Percentiles rank a stretch among this genome's conserved stretches.
Evolutionary conservation across 2,797 vertebrate genomes (phyloP).

Genomic region (Oreochromis mossambicus): DNA sequence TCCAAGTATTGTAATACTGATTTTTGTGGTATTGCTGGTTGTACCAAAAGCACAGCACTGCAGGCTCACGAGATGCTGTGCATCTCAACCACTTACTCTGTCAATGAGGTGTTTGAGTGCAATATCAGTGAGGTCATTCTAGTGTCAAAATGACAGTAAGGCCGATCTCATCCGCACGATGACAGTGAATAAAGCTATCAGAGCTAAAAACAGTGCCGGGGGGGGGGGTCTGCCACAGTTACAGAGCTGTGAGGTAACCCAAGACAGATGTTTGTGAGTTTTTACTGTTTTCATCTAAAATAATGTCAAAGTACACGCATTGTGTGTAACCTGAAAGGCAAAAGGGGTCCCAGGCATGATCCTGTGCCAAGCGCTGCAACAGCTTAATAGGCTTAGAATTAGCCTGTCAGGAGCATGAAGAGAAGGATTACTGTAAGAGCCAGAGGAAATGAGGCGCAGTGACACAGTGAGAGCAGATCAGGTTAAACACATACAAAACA

Average conservation of each 20-base stretch:
- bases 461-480: constrained; percentile 67
- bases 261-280: not conserved
- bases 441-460: constrained; percentile 40
- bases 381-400: constrained; percentile 71
- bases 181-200: constrained; percentile 6
- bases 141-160: not conserved
- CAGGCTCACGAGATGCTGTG: not conserved
- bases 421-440: constrained; percentile 65
- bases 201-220: not conserved
- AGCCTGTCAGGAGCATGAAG: constrained; percentile 60
- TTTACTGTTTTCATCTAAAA: not conserved
- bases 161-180: constrained; percentile 30
- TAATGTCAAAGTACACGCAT: constrained; percentile 30
- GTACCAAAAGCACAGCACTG: not conserved
- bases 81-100: not conserved
- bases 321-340: constrained; percentile 56
- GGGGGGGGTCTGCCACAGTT: not conserved
- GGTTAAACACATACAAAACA: constrained; percentile 36
- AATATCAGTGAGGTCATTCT: constrained; percentile 16
- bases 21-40: constrained; percentile 8
- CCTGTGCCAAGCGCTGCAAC: constrained; percentile 49
- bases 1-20: constrained; percentile 12
- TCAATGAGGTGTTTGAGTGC: constrained; percentile 11
- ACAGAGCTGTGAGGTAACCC: not conserved
- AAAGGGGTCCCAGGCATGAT: constrained; percentile 34